Evolutionary conservation across 2,888 invertebrate species (phyloP), one percentile per base, ranked within the genome.

Genomic region (Cephus sareptanus): DNA sequence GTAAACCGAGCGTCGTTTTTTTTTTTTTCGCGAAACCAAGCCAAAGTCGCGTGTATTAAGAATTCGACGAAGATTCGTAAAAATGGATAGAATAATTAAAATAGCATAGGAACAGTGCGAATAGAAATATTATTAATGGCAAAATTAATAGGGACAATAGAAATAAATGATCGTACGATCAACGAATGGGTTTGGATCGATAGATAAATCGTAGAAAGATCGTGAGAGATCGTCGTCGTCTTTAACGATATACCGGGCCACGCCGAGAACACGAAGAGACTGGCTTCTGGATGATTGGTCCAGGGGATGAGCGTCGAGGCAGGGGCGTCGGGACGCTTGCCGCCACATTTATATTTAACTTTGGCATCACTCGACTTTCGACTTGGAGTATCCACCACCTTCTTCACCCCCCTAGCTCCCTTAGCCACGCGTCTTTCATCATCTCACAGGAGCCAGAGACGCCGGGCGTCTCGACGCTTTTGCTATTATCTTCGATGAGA

Each of bases 321-420:
- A 87, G 89, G 85, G 86, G 85, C 84, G 85, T 86, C 88, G 88
- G 86, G 89, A 89, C 88, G 86, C 86, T 83, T 83, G 85, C 84
- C 82, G 84, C 83, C 86, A 83, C 85, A 87, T 88, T 91, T 92
- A 92, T 91, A 91, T 91, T 92, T 92, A 92, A 91, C 90, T 91
- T 91, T 91, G 91, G 92, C 92, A 90, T 90, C 90, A 90, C 88
- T 89, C 88, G 89, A 86, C 88, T 85, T 89, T 89, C 87, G 87
- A 87, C 88, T 88, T 85, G 81, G 82, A 84, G 84, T 83, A 81
- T 82, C 80, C 78, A 79, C 79, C 73, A 76, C 79, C 82, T 80
- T 79, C 78, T 69, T 75, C 75, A 73, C 80, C 75, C 77, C 77
- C 77, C 78, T 73, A 68, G 73, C 68, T 75, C 77, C 76, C 81